Conservation (phyloP, 2,888 invertebrate genomes). For the Baronia brevicornis region DNA sequence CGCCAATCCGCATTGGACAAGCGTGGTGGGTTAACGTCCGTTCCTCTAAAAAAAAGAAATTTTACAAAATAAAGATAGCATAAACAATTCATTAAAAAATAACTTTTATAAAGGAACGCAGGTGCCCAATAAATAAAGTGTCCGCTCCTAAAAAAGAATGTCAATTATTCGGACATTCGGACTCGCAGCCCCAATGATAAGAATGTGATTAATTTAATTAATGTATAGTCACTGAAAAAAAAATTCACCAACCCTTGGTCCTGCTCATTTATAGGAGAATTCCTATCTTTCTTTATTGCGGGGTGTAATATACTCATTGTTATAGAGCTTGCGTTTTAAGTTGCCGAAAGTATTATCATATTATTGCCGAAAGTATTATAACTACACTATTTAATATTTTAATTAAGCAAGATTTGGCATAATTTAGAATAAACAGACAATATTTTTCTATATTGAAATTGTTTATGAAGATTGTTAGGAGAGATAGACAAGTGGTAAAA, state of each 20-base stretch:
- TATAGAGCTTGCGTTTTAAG: constrained; percentile 54
- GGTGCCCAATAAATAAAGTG: constrained; percentile 12
- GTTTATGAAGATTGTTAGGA: no score
- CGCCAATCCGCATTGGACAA: no score
- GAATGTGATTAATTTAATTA: constrained; percentile 74
- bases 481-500: no score
- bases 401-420: not conserved
- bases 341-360: constrained; percentile 28
- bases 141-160: constrained; percentile 33
- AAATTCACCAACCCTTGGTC: constrained; percentile 65
- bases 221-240: constrained; percentile 62
- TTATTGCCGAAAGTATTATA: no score
- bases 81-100: constrained; percentile 14
- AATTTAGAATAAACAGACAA: no score
- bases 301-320: constrained; percentile 63
- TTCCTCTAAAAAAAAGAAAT: no score
- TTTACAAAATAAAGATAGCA: no score
- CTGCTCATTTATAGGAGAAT: constrained; percentile 54
- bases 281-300: constrained; percentile 55
- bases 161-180: constrained; percentile 63
- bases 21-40: no score
- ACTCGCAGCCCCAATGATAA: constrained; percentile 57
- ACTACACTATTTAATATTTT: constrained; percentile 9
- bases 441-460: no score
- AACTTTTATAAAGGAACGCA: constrained; percentile 16